phyloP scores from a whole-genome alignment of 2,113 vertebrate species.

The Labeo catla region DNA sequence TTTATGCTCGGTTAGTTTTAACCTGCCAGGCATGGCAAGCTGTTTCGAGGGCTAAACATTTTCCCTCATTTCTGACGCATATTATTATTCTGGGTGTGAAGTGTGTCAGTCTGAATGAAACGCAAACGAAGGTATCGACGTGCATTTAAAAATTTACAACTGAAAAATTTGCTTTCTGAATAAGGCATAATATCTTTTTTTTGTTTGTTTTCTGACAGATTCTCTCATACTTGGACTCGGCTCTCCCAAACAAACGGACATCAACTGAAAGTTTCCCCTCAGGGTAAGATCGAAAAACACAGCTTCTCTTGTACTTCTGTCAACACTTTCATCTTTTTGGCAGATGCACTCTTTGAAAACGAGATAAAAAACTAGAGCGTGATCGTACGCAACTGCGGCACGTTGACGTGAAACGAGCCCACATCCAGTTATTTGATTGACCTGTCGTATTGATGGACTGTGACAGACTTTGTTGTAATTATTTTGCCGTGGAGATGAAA shows the following conservation, averaged over 20 bases:
- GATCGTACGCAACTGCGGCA: neutral
- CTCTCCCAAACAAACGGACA: slow-evolving; percentile 61
- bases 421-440: slow-evolving; percentile 39
- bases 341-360: slow-evolving; percentile 20
- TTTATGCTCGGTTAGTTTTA: slow-evolving; percentile 38
- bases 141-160: neutral
- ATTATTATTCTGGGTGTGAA: slow-evolving; percentile 44
- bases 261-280: slow-evolving; percentile 64
- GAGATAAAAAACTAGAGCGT: slow-evolving; percentile 26
- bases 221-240: slow-evolving; percentile 63
- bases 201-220: slow-evolving; percentile 61
- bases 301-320: slow-evolving; percentile 58
- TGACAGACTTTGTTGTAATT: slow-evolving; percentile 37
- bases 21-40: slow-evolving; percentile 32
- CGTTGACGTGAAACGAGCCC: slow-evolving; percentile 10
- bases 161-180: slow-evolving; percentile 35
- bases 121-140: neutral
- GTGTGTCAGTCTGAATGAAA: slow-evolving; percentile 22
- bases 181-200: slow-evolving; percentile 50
- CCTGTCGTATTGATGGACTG: slow-evolving; percentile 16
- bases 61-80: slow-evolving; percentile 9
- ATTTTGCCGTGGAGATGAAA: slow-evolving; percentile 13
- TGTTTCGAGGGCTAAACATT: slow-evolving; percentile 38
- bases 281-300: slow-evolving; percentile 70
- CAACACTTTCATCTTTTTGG: slow-evolving; percentile 55